Percentiles rank a stretch among this genome's conserved stretches.
Evolutionary conservation across 1,140 invertebrate genomes (phyloP).

Genomic region (Cotesia vestalis): DNA sequence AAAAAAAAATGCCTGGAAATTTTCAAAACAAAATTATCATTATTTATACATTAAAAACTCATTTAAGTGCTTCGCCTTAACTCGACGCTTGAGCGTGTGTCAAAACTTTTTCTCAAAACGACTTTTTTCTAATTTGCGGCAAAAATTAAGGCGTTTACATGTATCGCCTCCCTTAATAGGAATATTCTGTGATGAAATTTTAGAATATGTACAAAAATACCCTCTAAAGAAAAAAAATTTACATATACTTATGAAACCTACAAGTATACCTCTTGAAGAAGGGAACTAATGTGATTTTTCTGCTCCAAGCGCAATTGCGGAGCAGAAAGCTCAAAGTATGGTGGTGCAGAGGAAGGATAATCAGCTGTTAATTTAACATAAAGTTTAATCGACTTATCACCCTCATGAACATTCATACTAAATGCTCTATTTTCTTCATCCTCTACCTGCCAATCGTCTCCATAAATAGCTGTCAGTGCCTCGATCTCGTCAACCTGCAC

Average conservation of each 20-base stretch:
- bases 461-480: conserved; percentile 79
- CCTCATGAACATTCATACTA: conserved; percentile 68
- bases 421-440: conserved; percentile 68
- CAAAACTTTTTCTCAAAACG: too few relatives aligned
- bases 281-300: conserved; percentile 67
- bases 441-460: conserved; percentile 73
- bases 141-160: too few relatives aligned
- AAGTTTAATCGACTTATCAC: conserved; percentile 64
- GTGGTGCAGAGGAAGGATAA: conserved; percentile 74
- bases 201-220: conserved; percentile 2
- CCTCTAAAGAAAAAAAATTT: conserved; percentile 33
- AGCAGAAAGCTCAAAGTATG: conserved; percentile 77
- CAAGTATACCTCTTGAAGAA: conserved; percentile 75
- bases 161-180: too few relatives aligned
- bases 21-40: too few relatives aligned
- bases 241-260: conserved; percentile 62
- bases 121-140: too few relatives aligned
- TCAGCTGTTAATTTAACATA: conserved; percentile 70
- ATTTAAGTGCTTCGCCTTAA: too few relatives aligned
- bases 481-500: conserved; percentile 79
- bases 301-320: conserved; percentile 72
- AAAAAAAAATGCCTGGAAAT: too few relatives aligned
- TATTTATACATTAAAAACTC: too few relatives aligned
- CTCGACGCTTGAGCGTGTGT: too few relatives aligned
- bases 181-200: not conserved